Conservation (phyloP, 2,888 invertebrate genomes). For the Agrilus biguttatus region DNA sequence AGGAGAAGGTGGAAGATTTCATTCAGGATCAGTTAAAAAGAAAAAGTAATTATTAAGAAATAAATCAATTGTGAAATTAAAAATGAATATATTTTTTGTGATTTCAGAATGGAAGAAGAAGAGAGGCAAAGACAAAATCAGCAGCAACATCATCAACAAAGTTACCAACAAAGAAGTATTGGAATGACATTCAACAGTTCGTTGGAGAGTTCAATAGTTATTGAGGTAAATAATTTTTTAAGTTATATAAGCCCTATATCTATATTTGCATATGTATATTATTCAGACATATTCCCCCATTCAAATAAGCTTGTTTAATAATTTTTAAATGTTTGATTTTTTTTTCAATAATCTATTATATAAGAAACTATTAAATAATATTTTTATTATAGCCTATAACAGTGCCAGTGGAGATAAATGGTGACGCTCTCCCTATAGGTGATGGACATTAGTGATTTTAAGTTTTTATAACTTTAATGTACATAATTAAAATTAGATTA, state of each 20-base stretch:
- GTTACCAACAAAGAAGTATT: slow-evolving; percentile 22
- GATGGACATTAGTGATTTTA: slow-evolving; percentile 4
- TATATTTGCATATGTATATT: no score
- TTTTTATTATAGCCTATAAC: slow-evolving; percentile 6
- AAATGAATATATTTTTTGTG: not conserved
- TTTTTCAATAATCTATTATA: no score
- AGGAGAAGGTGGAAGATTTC: slow-evolving; percentile 93
- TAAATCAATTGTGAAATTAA: not conserved
- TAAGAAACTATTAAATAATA: not conserved
- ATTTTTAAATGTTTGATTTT: no score
- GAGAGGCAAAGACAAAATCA: slow-evolving; percentile 16
- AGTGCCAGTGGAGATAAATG: slow-evolving; percentile 7
- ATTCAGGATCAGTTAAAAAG: slow-evolving; percentile 48
- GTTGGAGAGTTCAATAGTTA: slow-evolving; percentile 25
- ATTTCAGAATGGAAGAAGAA: slow-evolving; percentile 9
- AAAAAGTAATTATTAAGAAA: slow-evolving; percentile 6
- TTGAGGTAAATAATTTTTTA: slow-evolving; percentile 21
- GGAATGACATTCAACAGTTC: slow-evolving; percentile 25
- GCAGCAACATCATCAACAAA: slow-evolving; percentile 20
- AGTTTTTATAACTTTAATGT: not conserved
- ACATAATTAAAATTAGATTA: no score
- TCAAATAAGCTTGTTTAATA: no score
- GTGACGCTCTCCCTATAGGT: slow-evolving; percentile 7
- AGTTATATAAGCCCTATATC: no score
- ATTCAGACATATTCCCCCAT: no score